Evolutionary conservation across 2,888 invertebrate species (phyloP).

Genomic region (Crepidodera aurea): DNA sequence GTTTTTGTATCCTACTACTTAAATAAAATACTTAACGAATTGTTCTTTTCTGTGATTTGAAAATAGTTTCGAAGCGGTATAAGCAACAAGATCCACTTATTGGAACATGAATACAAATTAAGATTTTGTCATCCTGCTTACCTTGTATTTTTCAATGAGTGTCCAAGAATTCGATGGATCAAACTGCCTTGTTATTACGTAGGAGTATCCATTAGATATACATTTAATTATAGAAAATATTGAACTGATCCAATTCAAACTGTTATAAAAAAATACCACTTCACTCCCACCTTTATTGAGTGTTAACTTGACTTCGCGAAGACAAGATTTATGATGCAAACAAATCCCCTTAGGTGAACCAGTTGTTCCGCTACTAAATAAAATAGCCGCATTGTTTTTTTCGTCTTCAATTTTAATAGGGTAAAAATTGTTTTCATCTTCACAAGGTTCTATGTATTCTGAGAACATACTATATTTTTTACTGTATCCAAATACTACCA

Average conservation of each 20-base stretch:
- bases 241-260: slow-evolving; percentile 31
- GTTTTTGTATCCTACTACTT: too few species aligned
- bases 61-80: too few species aligned
- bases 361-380: slow-evolving; percentile 54
- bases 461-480: slow-evolving; percentile 37
- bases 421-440: slow-evolving; percentile 43
- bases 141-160: slow-evolving; percentile 37
- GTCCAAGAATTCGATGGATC: slow-evolving; percentile 26
- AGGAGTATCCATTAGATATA: slow-evolving; percentile 15
- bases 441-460: slow-evolving; percentile 35
- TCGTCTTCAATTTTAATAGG: slow-evolving; percentile 36
- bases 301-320: not conserved
- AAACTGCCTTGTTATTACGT: slow-evolving; percentile 27
- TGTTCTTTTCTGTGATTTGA: too few species aligned
- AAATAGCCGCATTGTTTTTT: slow-evolving; percentile 46
- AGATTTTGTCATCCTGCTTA: too few species aligned
- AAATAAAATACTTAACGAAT: too few species aligned
- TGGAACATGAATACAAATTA: too few species aligned
- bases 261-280: slow-evolving; percentile 15
- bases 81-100: too few species aligned
- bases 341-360: slow-evolving; percentile 53
- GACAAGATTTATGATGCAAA: slow-evolving; percentile 38
- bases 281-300: not conserved
- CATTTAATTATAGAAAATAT: not conserved
- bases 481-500: slow-evolving; percentile 48